Evolutionary conservation across 1,140 invertebrate genomes (phyloP).

Genomic region (Trichonephila inaurata): DNA sequence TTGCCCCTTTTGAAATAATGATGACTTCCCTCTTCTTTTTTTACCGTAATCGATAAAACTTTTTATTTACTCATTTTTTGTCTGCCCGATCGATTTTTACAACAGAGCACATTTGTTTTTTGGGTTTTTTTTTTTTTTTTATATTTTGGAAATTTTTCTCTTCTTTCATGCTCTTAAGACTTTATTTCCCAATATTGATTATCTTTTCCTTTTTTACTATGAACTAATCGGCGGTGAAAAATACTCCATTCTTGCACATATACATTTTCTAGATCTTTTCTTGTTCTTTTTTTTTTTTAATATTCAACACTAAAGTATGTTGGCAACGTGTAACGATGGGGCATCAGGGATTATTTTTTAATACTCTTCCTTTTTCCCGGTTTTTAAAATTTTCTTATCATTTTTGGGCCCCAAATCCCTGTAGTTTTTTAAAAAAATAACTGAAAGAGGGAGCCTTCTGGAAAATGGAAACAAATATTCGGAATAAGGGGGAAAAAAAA

Average conservation of each 20-base stretch:
- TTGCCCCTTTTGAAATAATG: slow-evolving; percentile 39
- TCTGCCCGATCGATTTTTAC: slow-evolving; percentile 42
- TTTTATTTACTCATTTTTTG: slow-evolving; percentile 52
- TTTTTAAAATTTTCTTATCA: not conserved
- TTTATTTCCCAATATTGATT: slow-evolving; percentile 69
- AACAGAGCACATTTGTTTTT: not conserved
- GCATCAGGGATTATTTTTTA: not conserved
- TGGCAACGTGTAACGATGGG: slow-evolving; percentile 21
- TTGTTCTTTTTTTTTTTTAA: slow-evolving; percentile 44
- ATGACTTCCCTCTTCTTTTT: slow-evolving; percentile 35
- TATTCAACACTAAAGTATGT: slow-evolving; percentile 46
- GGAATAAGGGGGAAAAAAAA: not conserved
- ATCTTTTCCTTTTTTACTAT: slow-evolving; percentile 61
- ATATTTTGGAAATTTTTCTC: not conserved
- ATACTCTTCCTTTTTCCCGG: not conserved
- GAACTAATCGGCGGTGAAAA: slow-evolving; percentile 46
- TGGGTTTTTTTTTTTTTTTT: not conserved
- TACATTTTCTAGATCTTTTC: slow-evolving; percentile 10
- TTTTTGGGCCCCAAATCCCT: not conserved
- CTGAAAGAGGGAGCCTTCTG: not conserved
- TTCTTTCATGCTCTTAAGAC: not conserved
- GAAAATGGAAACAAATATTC: not conserved
- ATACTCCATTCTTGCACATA: not conserved
- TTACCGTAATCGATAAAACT: slow-evolving; percentile 45
- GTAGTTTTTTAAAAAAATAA: slow-evolving; percentile 24